Percentiles rank a stretch among this genome's conserved stretches.
These are phyloP conservation scores for Eulemur mongoz DNA, from an alignment of 2,797 vertebrate species.

Conservation along the genomic window DNA sequence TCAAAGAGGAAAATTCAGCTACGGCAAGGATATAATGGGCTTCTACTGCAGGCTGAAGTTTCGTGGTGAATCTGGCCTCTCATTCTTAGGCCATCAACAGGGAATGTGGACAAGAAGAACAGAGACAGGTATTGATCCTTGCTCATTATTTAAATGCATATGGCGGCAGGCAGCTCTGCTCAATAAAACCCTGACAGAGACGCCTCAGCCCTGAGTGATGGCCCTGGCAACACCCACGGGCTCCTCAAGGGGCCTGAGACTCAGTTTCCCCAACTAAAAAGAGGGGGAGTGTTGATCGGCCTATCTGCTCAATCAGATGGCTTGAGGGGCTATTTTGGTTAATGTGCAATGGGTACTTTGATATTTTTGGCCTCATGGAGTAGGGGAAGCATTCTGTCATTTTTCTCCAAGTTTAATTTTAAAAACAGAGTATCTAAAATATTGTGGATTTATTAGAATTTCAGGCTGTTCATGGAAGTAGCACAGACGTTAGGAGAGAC, in stretches of 20 bases:
- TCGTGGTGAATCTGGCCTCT: slow-evolving; percentile 8
- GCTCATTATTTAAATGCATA: slow-evolving; percentile 75
- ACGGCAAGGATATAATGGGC: neutral
- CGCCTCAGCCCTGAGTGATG: slow-evolving; percentile 60
- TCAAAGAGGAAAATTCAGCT: neutral
- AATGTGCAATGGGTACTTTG: accelerated
- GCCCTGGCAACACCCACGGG: neutral
- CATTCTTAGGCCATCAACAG: slow-evolving; percentile 2
- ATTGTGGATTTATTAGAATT: neutral
- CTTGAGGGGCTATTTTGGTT: neutral
- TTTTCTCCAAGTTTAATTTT: neutral
- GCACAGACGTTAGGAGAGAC: neutral
- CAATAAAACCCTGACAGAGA: slow-evolving; percentile 76
- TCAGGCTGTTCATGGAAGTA: neutral
- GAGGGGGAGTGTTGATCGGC: neutral
- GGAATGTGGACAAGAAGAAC: slow-evolving; percentile 60
- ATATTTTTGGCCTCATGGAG: neutral
- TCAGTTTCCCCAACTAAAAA: slow-evolving; percentile 62
- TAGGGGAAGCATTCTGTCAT: neutral
- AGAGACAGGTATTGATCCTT: slow-evolving; percentile 73
- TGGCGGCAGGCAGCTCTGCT: slow-evolving; percentile 75
- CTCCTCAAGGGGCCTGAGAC: slow-evolving; percentile 1
- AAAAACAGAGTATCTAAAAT: neutral
- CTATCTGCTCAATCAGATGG: neutral
- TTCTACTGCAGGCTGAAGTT: neutral